Conservation (phyloP, 2,113 vertebrate genomes). For the Chunga burmeisteri region DNA sequence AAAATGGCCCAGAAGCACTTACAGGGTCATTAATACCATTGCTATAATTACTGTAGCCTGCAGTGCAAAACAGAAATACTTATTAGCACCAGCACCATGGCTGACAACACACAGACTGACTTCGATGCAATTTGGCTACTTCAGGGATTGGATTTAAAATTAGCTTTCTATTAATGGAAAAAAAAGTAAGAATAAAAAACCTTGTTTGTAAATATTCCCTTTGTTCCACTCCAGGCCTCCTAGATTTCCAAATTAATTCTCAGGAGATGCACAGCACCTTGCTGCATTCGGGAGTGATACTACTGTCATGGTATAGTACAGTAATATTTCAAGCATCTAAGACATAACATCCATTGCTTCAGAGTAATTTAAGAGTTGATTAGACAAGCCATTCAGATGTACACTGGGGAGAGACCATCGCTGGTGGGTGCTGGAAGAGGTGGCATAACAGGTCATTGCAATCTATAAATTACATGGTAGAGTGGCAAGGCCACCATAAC, state of each 20-base stretch:
- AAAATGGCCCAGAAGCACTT: not conserved
- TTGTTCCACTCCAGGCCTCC: not conserved
- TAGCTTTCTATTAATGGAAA: not conserved
- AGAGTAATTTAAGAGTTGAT: not conserved
- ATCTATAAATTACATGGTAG: not conserved
- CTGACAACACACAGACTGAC: slow-evolving; percentile 5
- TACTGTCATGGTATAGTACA: not conserved
- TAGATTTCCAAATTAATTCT: not conserved
- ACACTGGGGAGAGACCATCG: fast-evolving
- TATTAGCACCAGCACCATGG: not conserved
- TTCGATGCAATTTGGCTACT: not conserved
- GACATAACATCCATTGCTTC: not conserved
- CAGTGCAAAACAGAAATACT: not conserved
- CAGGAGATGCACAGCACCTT: not conserved
- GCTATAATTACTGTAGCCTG: slow-evolving; percentile 29
- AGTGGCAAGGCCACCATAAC: not conserved
- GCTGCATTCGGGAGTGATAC: not conserved
- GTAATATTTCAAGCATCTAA: not conserved
- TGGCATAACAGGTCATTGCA: not conserved
- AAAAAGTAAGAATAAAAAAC: not conserved
- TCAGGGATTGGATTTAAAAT: not conserved
- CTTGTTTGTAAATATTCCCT: not conserved
- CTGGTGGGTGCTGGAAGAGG: not conserved
- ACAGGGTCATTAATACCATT: not conserved
- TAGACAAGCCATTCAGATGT: not conserved